Percentiles rank a stretch among this genome's conserved stretches.
Evolutionary conservation across 2,888 invertebrate species (phyloP).

Genomic region (Trachelus iudaicus): DNA sequence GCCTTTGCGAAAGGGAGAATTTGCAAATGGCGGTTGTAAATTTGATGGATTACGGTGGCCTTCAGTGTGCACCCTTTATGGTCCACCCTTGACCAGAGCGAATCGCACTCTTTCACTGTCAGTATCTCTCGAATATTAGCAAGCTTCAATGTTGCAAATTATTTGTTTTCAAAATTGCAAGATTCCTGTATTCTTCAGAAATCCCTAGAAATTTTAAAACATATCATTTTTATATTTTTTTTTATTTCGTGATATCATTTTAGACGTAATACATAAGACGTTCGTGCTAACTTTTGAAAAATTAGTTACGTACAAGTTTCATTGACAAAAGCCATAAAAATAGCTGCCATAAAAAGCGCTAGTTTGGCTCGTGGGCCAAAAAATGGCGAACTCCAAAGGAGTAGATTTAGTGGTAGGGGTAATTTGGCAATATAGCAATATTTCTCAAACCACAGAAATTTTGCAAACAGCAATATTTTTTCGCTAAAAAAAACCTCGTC

Average conservation of each 20-base stretch:
- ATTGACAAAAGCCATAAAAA: constrained; percentile 9
- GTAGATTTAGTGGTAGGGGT: constrained; percentile 27
- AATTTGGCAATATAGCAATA: constrained; percentile 31
- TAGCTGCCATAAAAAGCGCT: constrained; percentile 55
- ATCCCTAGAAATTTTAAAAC: neutral
- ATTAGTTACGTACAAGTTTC: neutral
- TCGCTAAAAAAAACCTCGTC: constrained; percentile 24
- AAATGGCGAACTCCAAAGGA: constrained; percentile 16
- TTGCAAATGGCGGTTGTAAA: constrained; percentile 58
- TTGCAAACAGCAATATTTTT: constrained; percentile 46
- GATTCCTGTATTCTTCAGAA: neutral
- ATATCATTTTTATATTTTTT: too few species aligned
- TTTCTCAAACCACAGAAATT: constrained; percentile 50
- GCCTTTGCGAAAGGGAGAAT: constrained; percentile 53
- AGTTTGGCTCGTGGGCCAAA: constrained; percentile 47
- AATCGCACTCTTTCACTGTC: constrained; percentile 27
- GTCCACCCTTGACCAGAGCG: constrained; percentile 14
- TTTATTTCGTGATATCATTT: too few species aligned
- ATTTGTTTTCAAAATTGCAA: neutral
- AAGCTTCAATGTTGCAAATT: neutral
- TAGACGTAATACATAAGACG: neutral
- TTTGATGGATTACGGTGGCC: constrained; percentile 46
- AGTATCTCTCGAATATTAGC: constrained; percentile 2
- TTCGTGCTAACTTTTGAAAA: neutral
- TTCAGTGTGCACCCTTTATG: constrained; percentile 37